Percentiles rank a stretch among this genome's conserved stretches.
These are phyloP conservation scores for Pseudomugil tenellus DNA, from an alignment of 2,797 vertebrate species.

Conservation along the genomic window DNA sequence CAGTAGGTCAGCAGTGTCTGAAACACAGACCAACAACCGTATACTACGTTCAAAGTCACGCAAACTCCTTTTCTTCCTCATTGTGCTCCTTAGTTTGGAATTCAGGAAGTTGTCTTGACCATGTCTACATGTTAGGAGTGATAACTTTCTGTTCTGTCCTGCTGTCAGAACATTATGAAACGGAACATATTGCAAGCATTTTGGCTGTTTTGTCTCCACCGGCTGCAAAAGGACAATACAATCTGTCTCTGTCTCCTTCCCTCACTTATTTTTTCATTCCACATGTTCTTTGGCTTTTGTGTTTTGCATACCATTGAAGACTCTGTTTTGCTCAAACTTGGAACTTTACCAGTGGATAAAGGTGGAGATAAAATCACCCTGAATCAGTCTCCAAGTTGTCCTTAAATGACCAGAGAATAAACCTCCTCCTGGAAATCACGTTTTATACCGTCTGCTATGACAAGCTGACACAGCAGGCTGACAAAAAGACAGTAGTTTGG, in stretches of 20 bases:
- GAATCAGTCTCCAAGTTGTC: conserved; percentile 30
- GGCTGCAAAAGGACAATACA: background rate
- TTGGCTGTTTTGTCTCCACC: background rate
- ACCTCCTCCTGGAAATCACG: conserved; percentile 33
- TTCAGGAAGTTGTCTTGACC: too few relatives aligned
- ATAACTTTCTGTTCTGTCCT: too few relatives aligned
- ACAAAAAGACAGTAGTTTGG: conserved; percentile 21
- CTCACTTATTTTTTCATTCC: background rate
- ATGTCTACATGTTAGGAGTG: too few relatives aligned
- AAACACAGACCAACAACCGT: too few relatives aligned
- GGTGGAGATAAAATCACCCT: conserved; percentile 33
- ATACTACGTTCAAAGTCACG: too few relatives aligned
- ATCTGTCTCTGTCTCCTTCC: background rate
- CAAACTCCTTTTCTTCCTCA: too few relatives aligned
- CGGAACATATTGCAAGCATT: background rate
- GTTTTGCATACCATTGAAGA: conserved; percentile 5
- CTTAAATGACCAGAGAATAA: conserved; percentile 55
- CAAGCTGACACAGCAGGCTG: conserved; percentile 35
- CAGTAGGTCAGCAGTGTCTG: too few relatives aligned
- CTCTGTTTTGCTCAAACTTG: conserved; percentile 20
- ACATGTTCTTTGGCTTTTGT: background rate
- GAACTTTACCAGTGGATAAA: conserved; percentile 19
- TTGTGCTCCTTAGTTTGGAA: too few relatives aligned
- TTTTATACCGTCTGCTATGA: conserved; percentile 24
- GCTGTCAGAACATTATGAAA: too few relatives aligned